Percentiles rank a stretch among this genome's conserved stretches.
phyloP scores from a whole-genome alignment of 2,113 vertebrate genomes.

The cattle (Bos taurus) region DNA sequence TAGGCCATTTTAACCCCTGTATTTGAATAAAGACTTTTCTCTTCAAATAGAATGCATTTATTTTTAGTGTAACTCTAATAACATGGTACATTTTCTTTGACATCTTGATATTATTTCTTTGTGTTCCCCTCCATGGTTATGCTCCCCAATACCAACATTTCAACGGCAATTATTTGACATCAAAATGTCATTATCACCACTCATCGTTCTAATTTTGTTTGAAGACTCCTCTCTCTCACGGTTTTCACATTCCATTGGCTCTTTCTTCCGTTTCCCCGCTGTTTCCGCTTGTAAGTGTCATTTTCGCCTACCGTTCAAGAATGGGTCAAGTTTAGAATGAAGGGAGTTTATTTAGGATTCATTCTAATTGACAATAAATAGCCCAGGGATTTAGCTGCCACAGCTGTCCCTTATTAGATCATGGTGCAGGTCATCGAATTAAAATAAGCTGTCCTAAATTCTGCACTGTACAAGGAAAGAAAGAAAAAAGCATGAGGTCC shows the following conservation, averaged over 20 bases:
- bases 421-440: constrained; percentile 83
- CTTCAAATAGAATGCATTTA: constrained; percentile 36
- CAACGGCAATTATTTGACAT: constrained; percentile 67
- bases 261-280: constrained; percentile 20
- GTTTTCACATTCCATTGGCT: constrained; percentile 66
- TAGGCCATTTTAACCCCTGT: not conserved
- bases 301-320: constrained; percentile 74
- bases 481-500: constrained; percentile 75
- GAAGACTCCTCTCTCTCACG: constrained; percentile 63
- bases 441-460: constrained; percentile 85
- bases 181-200: constrained; percentile 66
- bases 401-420: constrained; percentile 82
- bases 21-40: constrained; percentile 38
- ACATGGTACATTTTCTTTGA: constrained; percentile 51
- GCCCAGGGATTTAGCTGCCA: constrained; percentile 77
- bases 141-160: constrained; percentile 58
- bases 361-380: constrained; percentile 83
- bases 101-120: constrained; percentile 61
- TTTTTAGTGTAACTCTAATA: constrained; percentile 51
- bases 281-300: constrained; percentile 31
- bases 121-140: constrained; percentile 11
- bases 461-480: constrained; percentile 71
- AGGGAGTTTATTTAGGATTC: constrained; percentile 80
- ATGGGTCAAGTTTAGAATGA: constrained; percentile 75
- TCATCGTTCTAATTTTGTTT: constrained; percentile 73